These are phyloP conservation scores for Limosa lapponica DNA, from an alignment of 2,797 vertebrate species.

Conservation along the genomic window DNA sequence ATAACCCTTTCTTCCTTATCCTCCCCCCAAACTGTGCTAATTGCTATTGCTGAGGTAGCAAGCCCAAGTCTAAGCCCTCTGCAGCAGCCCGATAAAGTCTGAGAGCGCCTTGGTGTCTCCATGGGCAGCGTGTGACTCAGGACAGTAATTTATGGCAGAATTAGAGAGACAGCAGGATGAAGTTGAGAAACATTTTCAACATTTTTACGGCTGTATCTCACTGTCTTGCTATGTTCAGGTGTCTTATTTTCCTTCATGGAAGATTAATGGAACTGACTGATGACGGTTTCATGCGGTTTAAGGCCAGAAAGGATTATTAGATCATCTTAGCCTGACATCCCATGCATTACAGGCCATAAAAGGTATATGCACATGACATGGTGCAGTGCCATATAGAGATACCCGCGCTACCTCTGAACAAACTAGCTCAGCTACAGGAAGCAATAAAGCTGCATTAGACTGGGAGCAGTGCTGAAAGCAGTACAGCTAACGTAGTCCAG, in stretches of 20 bases:
- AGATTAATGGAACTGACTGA: slow-evolving; percentile 61
- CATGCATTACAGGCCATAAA: slow-evolving; percentile 14
- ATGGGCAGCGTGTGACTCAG: rapidly evolving
- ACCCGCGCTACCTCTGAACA: slow-evolving; percentile 11
- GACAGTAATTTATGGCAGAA: neutral
- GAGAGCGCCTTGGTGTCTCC: neutral
- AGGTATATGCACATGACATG: slow-evolving; percentile 23
- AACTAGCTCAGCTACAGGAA: slow-evolving; percentile 56
- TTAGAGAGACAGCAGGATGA: neutral
- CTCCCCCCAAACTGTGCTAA: neutral
- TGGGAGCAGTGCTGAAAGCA: neutral
- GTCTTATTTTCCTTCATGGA: slow-evolving; percentile 53
- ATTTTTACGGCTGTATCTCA: slow-evolving; percentile 57
- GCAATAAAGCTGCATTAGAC: slow-evolving; percentile 35
- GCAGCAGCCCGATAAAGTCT: neutral
- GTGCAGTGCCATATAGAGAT: neutral
- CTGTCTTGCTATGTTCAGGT: slow-evolving; percentile 53
- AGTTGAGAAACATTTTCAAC: slow-evolving; percentile 31
- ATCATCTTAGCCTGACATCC: slow-evolving; percentile 52
- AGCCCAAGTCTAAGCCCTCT: neutral
- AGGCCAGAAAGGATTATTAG: slow-evolving; percentile 67
- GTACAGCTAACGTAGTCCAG: slow-evolving; percentile 2
- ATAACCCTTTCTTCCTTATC: neutral
- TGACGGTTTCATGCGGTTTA: slow-evolving; percentile 51
- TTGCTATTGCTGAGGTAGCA: neutral